Evolutionary conservation across 2,113 vertebrate genomes (phyloP).

Genomic region (Ceratotherium simum): DNA sequence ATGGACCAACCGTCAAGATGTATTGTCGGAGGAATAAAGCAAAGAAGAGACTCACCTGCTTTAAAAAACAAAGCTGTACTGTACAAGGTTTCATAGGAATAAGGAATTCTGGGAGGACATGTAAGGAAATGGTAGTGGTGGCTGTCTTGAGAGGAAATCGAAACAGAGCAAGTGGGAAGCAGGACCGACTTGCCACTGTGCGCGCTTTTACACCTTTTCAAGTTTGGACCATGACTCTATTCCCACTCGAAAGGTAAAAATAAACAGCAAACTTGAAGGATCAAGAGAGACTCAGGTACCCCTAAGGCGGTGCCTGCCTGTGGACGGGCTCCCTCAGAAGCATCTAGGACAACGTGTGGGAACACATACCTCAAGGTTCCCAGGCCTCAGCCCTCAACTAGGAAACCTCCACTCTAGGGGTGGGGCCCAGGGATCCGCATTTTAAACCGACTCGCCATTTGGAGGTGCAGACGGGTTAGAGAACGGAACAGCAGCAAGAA

Average conservation of each 20-base stretch:
- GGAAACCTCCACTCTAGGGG: background rate
- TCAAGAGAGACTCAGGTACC: background rate
- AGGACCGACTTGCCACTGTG: background rate
- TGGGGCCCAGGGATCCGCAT: background rate
- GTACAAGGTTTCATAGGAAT: background rate
- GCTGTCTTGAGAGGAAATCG: background rate
- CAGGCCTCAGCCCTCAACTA: background rate
- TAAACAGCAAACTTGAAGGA: background rate
- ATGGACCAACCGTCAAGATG: background rate
- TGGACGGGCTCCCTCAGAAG: background rate
- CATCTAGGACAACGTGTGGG: background rate
- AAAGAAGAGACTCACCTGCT: background rate
- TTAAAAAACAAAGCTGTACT: background rate
- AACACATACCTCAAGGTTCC: too few species aligned
- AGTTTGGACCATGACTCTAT: background rate
- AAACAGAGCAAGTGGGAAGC: background rate
- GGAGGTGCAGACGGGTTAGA: background rate
- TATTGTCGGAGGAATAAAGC: background rate
- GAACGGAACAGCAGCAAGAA: background rate
- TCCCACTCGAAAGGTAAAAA: background rate
- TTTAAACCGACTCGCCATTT: background rate
- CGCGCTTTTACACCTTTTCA: fast-evolving
- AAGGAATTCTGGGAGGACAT: background rate
- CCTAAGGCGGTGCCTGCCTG: background rate
- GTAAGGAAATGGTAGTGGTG: background rate